These are phyloP conservation scores for Parasteatoda lunata DNA, from an alignment of 2,888 invertebrate species.

Conservation along the genomic window DNA sequence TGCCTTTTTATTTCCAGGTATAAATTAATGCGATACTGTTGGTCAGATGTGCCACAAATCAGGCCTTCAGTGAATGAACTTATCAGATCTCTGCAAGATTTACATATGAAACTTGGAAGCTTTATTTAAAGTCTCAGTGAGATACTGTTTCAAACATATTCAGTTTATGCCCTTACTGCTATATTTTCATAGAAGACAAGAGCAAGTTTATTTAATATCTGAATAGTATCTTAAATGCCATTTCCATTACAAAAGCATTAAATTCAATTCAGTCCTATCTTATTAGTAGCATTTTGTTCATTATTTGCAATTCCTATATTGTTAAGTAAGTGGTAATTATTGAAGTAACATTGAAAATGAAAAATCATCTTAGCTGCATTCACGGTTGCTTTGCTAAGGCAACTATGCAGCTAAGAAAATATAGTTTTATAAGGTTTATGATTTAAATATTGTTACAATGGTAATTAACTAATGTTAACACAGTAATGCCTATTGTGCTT, in stretches of 20 bases:
- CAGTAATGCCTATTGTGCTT: no score
- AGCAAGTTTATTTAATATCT: constrained; percentile 27
- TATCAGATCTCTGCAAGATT: constrained; percentile 74
- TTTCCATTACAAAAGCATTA: background rate
- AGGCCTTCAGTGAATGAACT: constrained; percentile 74
- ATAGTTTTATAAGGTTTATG: no score
- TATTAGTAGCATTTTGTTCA: no score
- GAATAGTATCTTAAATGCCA: background rate
- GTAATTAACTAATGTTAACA: no score
- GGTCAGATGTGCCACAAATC: constrained; percentile 75
- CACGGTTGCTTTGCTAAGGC: no score
- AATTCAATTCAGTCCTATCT: background rate
- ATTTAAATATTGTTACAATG: no score
- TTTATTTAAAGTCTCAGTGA: constrained; percentile 72
- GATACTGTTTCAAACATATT: constrained; percentile 30
- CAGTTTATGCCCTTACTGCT: constrained; percentile 48
- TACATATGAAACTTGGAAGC: constrained; percentile 74
- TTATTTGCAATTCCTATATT: no score
- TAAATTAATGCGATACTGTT: constrained; percentile 76
- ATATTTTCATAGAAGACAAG: constrained; percentile 25
- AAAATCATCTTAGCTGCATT: no score
- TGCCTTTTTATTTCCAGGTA: constrained; percentile 71
- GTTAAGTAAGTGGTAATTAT: no score
- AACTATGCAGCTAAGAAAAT: no score
- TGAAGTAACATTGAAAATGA: no score